Evolutionary conservation across 2,888 invertebrate genomes (phyloP).

Genomic region (Chymomyza amoena): DNA sequence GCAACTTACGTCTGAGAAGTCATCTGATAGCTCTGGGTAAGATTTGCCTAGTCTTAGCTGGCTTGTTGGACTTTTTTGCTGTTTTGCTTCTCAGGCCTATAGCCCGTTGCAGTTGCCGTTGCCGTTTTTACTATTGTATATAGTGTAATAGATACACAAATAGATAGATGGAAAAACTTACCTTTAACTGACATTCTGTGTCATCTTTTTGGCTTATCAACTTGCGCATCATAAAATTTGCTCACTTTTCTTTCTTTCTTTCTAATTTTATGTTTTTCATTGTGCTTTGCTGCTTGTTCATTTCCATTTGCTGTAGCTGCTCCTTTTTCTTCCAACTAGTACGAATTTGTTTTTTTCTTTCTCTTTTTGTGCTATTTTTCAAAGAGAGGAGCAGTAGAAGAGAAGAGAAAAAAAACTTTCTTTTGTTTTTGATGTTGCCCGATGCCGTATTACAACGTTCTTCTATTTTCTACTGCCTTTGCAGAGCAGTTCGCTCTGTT

Average conservation of each 20-base stretch:
- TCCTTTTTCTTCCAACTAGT: not conserved
- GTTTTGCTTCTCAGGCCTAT: not conserved
- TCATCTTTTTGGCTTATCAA: conserved; percentile 70
- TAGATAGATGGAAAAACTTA: conserved; percentile 13
- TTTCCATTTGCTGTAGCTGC: conserved; percentile 17
- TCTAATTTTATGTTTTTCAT: conserved; percentile 26
- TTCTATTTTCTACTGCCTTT: not conserved
- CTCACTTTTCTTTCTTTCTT: not conserved
- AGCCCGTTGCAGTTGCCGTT: not conserved
- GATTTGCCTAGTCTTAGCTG: not conserved
- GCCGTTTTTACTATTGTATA: conserved; percentile 11
- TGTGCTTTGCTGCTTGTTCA: conserved; percentile 3
- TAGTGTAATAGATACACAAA: conserved; percentile 23
- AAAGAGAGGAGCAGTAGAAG: not conserved
- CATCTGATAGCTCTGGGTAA: not conserved
- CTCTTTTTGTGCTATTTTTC: not conserved
- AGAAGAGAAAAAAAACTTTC: not conserved
- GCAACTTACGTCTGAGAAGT: not conserved
- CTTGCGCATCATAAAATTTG: conserved; percentile 64
- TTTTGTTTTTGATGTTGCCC: conserved; percentile 31
- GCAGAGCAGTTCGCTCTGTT: not conserved
- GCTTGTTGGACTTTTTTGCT: not conserved
- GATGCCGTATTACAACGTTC: not conserved
- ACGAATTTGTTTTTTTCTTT: not conserved
- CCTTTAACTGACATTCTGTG: conserved; percentile 38